phyloP scores from a whole-genome alignment of 2,888 invertebrate species.

The Caenorhabditis plicata region DNA sequence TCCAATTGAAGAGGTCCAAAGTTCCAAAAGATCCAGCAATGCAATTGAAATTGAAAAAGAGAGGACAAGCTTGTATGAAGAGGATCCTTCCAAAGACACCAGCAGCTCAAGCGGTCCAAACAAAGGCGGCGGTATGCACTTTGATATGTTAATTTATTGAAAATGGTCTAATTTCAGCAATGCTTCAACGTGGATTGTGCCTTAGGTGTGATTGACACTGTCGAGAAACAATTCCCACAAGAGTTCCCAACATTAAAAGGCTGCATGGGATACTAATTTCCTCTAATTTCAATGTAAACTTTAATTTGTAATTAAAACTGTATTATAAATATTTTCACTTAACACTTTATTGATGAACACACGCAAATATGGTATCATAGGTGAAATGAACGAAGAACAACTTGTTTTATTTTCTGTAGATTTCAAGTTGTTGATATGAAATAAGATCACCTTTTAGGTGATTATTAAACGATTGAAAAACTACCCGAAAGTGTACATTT shows the following conservation, averaged over 20 bases:
- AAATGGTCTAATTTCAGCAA: conserved; percentile 5
- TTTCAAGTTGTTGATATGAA: too few species aligned
- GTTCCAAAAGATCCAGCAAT: conserved; percentile 18
- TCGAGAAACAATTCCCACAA: conserved; percentile 17
- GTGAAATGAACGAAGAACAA: background rate
- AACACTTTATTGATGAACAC: too few species aligned
- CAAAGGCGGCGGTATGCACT: conserved; percentile 17
- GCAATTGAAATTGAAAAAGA: conserved; percentile 27
- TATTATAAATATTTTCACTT: too few species aligned
- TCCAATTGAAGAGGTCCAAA: conserved; percentile 11
- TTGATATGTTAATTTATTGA: background rate
- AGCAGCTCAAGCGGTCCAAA: conserved; percentile 12
- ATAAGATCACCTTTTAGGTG: too few species aligned
- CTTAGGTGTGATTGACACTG: conserved; percentile 17
- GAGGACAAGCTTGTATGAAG: conserved; percentile 26
- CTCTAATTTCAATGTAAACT: conserved; percentile 6
- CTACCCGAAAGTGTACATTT: conserved; percentile 6
- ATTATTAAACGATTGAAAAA: too few species aligned
- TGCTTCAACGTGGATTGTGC: conserved; percentile 36
- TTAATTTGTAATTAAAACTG: too few species aligned
- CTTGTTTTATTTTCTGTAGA: background rate
- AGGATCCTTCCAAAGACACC: conserved; percentile 20
- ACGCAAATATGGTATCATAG: background rate
- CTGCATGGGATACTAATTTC: conserved; percentile 29
- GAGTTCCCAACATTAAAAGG: conserved; percentile 22